phyloP scores from a whole-genome alignment of 2,113 vertebrate species.

The Taurulus bubalis region DNA sequence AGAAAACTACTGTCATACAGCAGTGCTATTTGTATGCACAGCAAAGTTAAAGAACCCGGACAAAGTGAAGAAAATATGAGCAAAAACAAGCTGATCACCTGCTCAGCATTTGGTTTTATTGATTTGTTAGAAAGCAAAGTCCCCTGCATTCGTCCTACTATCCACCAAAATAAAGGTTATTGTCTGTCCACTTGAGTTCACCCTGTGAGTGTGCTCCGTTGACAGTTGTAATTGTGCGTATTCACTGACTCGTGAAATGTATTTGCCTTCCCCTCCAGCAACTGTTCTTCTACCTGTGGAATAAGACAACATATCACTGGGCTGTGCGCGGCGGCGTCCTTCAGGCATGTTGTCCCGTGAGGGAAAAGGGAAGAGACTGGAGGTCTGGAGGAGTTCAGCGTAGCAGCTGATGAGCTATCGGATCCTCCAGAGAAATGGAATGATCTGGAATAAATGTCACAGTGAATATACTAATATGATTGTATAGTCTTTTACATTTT shows the following conservation, averaged over 20 bases:
- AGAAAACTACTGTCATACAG: not conserved
- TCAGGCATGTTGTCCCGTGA: conserved; percentile 37
- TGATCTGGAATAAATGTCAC: conserved; percentile 83
- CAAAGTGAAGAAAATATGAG: not conserved
- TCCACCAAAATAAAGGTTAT: conserved; percentile 59
- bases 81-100: conserved; percentile 1
- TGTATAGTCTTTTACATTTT: not conserved
- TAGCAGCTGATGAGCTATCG: conserved; percentile 75
- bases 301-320: conserved; percentile 66
- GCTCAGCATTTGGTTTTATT: conserved; percentile 23
- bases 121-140: conserved; percentile 24
- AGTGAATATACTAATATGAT: conserved; percentile 7
- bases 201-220: conserved; percentile 56
- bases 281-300: conserved; percentile 61
- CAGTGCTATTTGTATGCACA: not conserved
- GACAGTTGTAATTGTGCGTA: conserved; percentile 61
- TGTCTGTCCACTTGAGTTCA: conserved; percentile 50
- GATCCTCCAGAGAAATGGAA: conserved; percentile 60
- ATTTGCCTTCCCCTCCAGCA: conserved; percentile 55
- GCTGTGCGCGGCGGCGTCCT: conserved; percentile 47
- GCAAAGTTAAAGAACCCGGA: not conserved
- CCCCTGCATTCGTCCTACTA: not conserved
- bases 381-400: conserved; percentile 55
- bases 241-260: conserved; percentile 72
- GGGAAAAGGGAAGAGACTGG: conserved; percentile 59